phyloP scores from a whole-genome alignment of 2,888 invertebrate genomes.

The Noctua comes region DNA sequence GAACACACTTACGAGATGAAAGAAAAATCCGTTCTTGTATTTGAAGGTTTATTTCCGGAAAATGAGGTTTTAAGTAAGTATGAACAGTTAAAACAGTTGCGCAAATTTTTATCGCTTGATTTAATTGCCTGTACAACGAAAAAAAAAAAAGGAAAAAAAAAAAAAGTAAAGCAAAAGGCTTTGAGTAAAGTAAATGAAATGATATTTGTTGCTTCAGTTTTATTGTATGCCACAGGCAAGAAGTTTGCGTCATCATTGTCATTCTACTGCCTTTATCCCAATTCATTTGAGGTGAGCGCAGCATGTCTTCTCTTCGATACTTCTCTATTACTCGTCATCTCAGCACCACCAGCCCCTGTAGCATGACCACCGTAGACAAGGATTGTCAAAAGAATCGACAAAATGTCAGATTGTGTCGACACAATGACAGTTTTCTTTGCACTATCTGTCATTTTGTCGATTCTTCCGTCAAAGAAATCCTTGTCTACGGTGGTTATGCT shows the following conservation, averaged over 20 bases:
- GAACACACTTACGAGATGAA: slow-evolving; percentile 33
- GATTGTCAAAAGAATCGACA: too few relatives aligned
- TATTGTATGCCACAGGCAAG: neutral
- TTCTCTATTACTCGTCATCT: neutral
- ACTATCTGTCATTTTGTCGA: too few relatives aligned
- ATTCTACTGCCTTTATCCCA: neutral
- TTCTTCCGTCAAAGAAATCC: too few relatives aligned
- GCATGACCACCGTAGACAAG: too few relatives aligned
- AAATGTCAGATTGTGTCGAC: too few relatives aligned
- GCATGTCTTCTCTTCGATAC: neutral
- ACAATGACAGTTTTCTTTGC: too few relatives aligned
- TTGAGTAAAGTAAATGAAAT: neutral
- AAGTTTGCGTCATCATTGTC: neutral
- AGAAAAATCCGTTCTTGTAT: slow-evolving; percentile 34
- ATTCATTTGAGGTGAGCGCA: neutral
- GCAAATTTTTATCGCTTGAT: neutral
- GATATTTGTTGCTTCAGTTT: neutral
- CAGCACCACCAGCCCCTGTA: too few relatives aligned
- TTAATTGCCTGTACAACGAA: neutral
- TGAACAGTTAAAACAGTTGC: neutral
- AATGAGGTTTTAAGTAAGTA: slow-evolving; percentile 47
- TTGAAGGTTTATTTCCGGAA: slow-evolving; percentile 36
- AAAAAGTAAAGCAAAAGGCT: too few relatives aligned
- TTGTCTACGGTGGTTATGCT: too few relatives aligned
- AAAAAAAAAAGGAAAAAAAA: too few relatives aligned